These are phyloP conservation scores for Psephotus haematonotus DNA, from an alignment of 2,113 vertebrate species.

Conservation along the genomic window DNA sequence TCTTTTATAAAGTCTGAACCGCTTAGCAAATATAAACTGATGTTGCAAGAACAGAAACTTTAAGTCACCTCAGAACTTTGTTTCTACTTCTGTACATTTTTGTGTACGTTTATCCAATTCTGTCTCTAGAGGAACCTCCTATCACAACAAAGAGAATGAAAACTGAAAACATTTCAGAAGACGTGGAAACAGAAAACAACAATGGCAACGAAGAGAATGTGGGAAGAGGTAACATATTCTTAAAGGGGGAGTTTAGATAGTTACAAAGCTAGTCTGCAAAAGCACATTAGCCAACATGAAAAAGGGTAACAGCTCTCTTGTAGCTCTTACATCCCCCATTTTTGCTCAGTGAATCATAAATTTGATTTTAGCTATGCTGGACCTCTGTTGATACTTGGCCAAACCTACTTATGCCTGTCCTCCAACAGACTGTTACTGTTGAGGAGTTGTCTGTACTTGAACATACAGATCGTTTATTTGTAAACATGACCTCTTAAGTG, in stretches of 20 bases:
- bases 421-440: neutral
- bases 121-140: constrained; percentile 38
- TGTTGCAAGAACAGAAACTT: neutral
- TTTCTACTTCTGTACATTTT: neutral
- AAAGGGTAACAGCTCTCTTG: neutral
- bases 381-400: neutral
- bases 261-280: neutral
- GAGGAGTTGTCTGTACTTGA: neutral
- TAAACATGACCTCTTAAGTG: neutral
- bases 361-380: neutral
- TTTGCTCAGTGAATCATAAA: neutral
- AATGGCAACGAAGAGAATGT: constrained; percentile 13
- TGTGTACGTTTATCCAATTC: neutral
- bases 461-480: neutral
- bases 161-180: constrained; percentile 1
- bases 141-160: constrained; percentile 61
- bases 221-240: constrained; percentile 56
- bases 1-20: neutral
- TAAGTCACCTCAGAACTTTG: neutral
- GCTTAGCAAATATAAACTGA: neutral
- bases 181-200: neutral
- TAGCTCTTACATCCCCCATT: neutral
- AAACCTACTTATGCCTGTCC: neutral
- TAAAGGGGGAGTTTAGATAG: neutral
- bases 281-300: neutral